Evolutionary conservation across 2,888 invertebrate genomes (phyloP).

Genomic region (Latheticus oryzae): DNA sequence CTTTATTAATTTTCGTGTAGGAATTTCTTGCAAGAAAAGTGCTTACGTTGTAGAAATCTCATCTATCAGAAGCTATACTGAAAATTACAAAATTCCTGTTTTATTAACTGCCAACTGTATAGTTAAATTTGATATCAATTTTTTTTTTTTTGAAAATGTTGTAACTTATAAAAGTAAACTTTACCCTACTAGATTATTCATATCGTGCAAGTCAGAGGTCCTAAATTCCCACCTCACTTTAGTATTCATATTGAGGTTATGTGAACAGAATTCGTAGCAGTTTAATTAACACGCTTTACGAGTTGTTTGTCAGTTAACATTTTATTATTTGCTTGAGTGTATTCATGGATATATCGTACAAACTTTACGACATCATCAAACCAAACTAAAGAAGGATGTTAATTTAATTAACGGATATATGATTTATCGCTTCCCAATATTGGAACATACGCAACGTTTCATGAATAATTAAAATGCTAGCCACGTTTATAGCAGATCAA

Average conservation of each 20-base stretch:
- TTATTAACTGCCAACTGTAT: too few species aligned
- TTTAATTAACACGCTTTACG: slow-evolving; percentile 40
- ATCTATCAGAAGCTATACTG: slow-evolving; percentile 2
- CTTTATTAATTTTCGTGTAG: slow-evolving; percentile 24
- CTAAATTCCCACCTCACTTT: slow-evolving; percentile 27
- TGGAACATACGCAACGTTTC: slow-evolving; percentile 3
- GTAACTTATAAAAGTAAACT: too few species aligned
- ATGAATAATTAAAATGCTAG: slow-evolving; percentile 30
- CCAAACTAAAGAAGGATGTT: slow-evolving; percentile 23
- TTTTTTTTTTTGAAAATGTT: too few species aligned
- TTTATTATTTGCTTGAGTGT: slow-evolving; percentile 34
- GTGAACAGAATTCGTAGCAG: slow-evolving; percentile 33
- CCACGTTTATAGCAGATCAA: too few species aligned
- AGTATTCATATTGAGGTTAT: slow-evolving; percentile 39
- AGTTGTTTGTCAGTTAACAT: slow-evolving; percentile 38
- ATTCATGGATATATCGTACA: slow-evolving; percentile 31
- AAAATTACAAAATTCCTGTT: neutral
- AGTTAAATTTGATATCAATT: too few species aligned
- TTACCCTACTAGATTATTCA: slow-evolving; percentile 3
- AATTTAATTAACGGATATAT: slow-evolving; percentile 36
- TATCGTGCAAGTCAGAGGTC: slow-evolving; percentile 9
- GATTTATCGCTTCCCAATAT: slow-evolving; percentile 35
- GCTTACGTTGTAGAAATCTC: slow-evolving; percentile 8
- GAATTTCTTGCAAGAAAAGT: slow-evolving; percentile 4
- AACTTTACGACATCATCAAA: slow-evolving; percentile 37